These are phyloP conservation scores for Spisula subtruncata DNA, from an alignment of 2,888 invertebrate species.

Conservation along the genomic window DNA sequence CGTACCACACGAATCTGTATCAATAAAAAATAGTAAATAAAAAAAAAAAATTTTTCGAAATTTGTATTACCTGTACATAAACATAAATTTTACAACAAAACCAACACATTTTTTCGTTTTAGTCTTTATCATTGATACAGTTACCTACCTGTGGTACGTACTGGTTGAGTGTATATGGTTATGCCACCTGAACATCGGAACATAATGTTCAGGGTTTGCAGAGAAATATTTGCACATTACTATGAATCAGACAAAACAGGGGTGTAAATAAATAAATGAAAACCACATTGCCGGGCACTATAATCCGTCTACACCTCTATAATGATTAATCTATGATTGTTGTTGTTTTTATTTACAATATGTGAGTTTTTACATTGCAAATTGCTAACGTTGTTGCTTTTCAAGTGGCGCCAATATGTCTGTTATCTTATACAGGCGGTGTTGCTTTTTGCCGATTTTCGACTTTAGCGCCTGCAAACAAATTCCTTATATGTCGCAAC, in stretches of 20 bases:
- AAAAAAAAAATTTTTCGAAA: too few relatives aligned
- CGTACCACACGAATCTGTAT: too few relatives aligned
- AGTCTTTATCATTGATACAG: too few relatives aligned
- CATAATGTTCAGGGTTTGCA: not conserved
- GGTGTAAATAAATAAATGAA: not conserved
- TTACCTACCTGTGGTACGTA: too few relatives aligned
- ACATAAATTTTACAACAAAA: too few relatives aligned
- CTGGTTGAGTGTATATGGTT: too few relatives aligned
- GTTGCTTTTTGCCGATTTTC: conserved; percentile 25
- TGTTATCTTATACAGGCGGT: not conserved
- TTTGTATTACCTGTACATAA: too few relatives aligned
- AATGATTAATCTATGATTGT: not conserved
- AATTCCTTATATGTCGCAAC: conserved; percentile 25
- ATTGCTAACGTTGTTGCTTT: not conserved
- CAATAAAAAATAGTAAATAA: too few relatives aligned
- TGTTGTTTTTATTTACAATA: conserved; percentile 18
- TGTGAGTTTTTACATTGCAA: not conserved
- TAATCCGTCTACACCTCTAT: not conserved
- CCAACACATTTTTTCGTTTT: too few relatives aligned
- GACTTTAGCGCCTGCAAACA: conserved; percentile 22
- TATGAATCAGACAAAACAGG: not conserved
- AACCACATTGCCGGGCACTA: not conserved
- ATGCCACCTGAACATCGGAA: not conserved
- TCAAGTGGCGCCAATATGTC: not conserved
- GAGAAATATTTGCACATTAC: not conserved